These are phyloP conservation scores for Amphimallon solstitiale DNA, from an alignment of 2,888 invertebrate genomes.

Conservation along the genomic window DNA sequence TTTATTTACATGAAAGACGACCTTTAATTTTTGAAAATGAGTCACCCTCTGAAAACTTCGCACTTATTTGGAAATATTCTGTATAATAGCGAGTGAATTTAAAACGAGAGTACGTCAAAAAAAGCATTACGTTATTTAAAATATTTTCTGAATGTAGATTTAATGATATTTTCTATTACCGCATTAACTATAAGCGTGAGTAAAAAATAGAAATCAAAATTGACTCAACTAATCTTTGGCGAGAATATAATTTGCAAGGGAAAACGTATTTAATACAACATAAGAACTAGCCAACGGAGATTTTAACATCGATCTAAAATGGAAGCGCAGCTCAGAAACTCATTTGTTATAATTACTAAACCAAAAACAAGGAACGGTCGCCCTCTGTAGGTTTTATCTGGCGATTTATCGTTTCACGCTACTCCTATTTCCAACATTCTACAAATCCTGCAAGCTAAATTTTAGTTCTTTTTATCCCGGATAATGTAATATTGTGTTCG, in stretches of 20 bases:
- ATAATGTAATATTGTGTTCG: conserved; percentile 60
- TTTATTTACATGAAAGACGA: too few species aligned
- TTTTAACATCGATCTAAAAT: conserved; percentile 22
- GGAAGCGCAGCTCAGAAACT: conserved; percentile 48
- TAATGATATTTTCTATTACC: too few species aligned
- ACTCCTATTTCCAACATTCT: conserved; percentile 57
- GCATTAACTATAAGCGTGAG: too few species aligned
- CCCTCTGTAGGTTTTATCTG: conserved; percentile 59
- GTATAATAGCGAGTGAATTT: too few species aligned
- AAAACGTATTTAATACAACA: conserved; percentile 10
- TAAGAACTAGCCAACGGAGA: conserved; percentile 18
- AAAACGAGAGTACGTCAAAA: too few species aligned
- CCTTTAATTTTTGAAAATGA: too few species aligned
- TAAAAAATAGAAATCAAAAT: neutral
- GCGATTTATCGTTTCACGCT: conserved; percentile 59
- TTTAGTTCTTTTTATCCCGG: conserved; percentile 59
- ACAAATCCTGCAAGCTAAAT: conserved; percentile 58
- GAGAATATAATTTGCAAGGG: neutral
- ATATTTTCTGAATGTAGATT: too few species aligned
- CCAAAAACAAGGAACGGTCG: conserved; percentile 60
- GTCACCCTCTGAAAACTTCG: too few species aligned
- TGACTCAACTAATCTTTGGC: neutral
- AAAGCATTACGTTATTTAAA: too few species aligned
- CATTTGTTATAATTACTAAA: conserved; percentile 62
- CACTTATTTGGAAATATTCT: too few species aligned